Percentiles rank a stretch among this genome's conserved stretches.
Evolutionary conservation across 2,797 vertebrate genomes (phyloP).

Genomic region (Masticophis lateralis): DNA sequence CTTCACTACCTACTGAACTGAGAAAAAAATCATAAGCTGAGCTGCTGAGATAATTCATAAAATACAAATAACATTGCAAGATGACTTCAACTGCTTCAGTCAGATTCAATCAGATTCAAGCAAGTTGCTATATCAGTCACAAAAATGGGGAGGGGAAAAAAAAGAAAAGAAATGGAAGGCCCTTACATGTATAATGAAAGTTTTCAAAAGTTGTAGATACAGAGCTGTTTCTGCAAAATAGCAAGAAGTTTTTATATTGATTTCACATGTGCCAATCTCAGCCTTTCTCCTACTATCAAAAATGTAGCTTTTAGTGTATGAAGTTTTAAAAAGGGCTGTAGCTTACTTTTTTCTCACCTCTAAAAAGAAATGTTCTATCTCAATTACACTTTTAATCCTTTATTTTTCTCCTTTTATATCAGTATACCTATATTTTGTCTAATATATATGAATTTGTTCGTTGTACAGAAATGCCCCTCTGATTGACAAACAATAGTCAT

Average conservation of each 20-base stretch:
- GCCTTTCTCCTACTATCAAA: too few species aligned
- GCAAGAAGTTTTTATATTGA: background rate
- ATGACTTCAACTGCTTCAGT: background rate
- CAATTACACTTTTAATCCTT: background rate
- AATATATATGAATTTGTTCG: background rate
- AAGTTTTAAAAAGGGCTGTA: background rate
- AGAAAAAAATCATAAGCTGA: constrained; percentile 1
- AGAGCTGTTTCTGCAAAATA: background rate
- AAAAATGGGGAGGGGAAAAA: background rate
- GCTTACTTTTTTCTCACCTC: background rate
- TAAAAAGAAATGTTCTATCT: background rate
- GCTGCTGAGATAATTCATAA: constrained; percentile 31
- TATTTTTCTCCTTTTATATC: background rate
- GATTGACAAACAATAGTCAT: background rate
- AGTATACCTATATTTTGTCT: background rate
- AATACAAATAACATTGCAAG: constrained; percentile 36
- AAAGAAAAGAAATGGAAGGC: background rate
- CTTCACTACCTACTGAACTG: background rate
- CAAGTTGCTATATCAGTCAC: constrained; percentile 4
- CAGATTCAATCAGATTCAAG: constrained; percentile 30
- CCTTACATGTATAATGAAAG: constrained; percentile 36
- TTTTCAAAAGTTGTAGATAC: constrained; percentile 3
- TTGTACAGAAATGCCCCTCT: background rate
- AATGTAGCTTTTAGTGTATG: background rate
- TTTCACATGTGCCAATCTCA: background rate